phyloP scores from a whole-genome alignment of 2,113 vertebrate species.

The Excalfactoria chinensis region DNA sequence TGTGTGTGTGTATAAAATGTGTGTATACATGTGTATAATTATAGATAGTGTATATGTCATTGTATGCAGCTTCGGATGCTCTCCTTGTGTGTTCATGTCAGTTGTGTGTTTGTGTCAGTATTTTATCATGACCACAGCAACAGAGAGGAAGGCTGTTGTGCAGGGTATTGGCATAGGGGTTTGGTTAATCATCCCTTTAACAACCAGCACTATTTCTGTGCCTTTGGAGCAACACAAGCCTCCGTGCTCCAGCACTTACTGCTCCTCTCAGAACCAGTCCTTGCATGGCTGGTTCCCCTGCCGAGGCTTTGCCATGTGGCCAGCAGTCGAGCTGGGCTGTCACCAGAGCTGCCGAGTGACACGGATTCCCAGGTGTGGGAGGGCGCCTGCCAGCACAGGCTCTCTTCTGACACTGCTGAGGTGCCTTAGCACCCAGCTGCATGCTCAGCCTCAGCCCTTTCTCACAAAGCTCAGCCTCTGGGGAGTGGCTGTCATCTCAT shows the following conservation, averaged over 20 bases:
- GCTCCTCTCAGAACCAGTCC: not conserved
- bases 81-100: not conserved
- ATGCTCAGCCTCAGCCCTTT: not conserved
- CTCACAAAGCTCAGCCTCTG: not conserved
- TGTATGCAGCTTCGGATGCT: not conserved
- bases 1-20: not conserved
- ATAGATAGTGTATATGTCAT: not conserved
- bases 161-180: not conserved
- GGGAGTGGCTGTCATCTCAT: not conserved
- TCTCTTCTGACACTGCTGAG: not conserved
- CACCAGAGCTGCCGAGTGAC: constrained; percentile 43
- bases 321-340: not conserved
- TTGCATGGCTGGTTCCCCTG: not conserved
- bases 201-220: not conserved
- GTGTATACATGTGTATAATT: not conserved
- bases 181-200: not conserved
- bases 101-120: not conserved
- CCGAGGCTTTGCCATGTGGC: constrained; percentile 12
- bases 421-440: not conserved
- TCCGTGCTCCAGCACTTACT: not conserved
- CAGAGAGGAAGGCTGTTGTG: not conserved
- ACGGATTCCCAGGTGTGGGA: constrained; percentile 8
- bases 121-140: not conserved
- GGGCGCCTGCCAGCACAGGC: not conserved
- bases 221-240: not conserved